Evolutionary conservation across 1,140 invertebrate species (phyloP).

Genomic region (Ooceraea biroi): DNA sequence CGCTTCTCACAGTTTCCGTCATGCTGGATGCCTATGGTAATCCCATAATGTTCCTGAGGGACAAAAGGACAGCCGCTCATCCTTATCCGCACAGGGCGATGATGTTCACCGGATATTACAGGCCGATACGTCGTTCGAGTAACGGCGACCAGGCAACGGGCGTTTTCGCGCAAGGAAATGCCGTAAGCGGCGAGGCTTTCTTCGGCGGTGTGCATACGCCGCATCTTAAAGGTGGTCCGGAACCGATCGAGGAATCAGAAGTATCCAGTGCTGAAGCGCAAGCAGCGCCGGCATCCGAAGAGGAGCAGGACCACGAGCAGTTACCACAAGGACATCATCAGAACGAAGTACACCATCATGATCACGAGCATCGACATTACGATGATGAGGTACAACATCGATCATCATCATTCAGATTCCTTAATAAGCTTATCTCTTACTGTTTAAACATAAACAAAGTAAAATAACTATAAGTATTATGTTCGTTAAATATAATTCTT

Average conservation of each 20-base stretch:
- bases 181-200: conserved; percentile 80
- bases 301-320: conserved; percentile 33
- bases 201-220: conserved; percentile 72
- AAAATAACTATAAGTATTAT: not conserved
- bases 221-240: conserved; percentile 64
- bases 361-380: conserved; percentile 24
- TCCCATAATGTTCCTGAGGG: conserved; percentile 71
- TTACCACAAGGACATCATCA: conserved; percentile 50
- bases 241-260: conserved; percentile 76
- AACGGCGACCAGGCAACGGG: conserved; percentile 75
- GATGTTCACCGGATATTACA: conserved; percentile 83
- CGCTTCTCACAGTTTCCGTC: conserved; percentile 72
- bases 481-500: too few species aligned
- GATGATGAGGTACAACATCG: conserved; percentile 41
- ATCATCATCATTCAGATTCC: conserved; percentile 44
- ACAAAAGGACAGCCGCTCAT: conserved; percentile 71
- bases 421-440: too few species aligned
- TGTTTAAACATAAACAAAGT: not conserved
- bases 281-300: conserved; percentile 71
- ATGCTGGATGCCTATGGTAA: conserved; percentile 69
- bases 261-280: conserved; percentile 79
- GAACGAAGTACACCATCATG: conserved; percentile 38
- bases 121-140: conserved; percentile 72
- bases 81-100: conserved; percentile 80
- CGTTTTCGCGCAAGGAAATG: conserved; percentile 81